These are phyloP conservation scores for Steinernema scapterisci DNA, from an alignment of 2,888 invertebrate species.

Conservation along the genomic window DNA sequence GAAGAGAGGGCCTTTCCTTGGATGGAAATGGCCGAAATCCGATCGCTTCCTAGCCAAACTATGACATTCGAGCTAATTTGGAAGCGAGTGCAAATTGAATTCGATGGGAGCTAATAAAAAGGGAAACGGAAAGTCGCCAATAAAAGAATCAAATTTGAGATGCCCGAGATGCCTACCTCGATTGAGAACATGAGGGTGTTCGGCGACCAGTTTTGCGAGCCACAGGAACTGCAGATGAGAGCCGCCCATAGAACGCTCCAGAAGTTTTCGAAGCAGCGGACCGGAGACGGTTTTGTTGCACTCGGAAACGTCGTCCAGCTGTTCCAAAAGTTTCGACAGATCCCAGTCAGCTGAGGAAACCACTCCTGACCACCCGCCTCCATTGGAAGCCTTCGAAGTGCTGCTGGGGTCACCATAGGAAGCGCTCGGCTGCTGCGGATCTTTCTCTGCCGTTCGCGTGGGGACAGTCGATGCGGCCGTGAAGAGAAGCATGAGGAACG, in stretches of 20 bases:
- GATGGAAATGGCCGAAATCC: slow-evolving; percentile 18
- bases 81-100: neutral
- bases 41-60: neutral
- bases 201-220: slow-evolving; percentile 36
- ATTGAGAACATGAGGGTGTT: slow-evolving; percentile 32
- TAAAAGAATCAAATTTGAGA: neutral
- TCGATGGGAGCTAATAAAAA: neutral
- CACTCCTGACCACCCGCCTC: too few species aligned
- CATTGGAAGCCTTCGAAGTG: neutral
- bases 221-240: slow-evolving; percentile 30
- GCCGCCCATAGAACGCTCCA: slow-evolving; percentile 38
- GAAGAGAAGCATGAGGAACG: neutral
- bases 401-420: neutral
- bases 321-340: slow-evolving; percentile 30
- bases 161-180: slow-evolving; percentile 20
- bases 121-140: neutral
- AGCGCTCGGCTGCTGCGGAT: neutral
- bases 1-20: neutral
- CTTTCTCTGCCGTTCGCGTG: neutral
- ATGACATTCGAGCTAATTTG: slow-evolving; percentile 5
- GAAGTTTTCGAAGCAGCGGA: slow-evolving; percentile 37
- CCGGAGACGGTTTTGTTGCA: slow-evolving; percentile 42
- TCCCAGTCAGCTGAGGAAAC: neutral
- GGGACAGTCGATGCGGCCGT: neutral
- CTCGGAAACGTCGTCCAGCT: slow-evolving; percentile 33